These are phyloP conservation scores for Hoplostethus atlanticus DNA, from an alignment of 2,797 vertebrate species.

Conservation along the genomic window DNA sequence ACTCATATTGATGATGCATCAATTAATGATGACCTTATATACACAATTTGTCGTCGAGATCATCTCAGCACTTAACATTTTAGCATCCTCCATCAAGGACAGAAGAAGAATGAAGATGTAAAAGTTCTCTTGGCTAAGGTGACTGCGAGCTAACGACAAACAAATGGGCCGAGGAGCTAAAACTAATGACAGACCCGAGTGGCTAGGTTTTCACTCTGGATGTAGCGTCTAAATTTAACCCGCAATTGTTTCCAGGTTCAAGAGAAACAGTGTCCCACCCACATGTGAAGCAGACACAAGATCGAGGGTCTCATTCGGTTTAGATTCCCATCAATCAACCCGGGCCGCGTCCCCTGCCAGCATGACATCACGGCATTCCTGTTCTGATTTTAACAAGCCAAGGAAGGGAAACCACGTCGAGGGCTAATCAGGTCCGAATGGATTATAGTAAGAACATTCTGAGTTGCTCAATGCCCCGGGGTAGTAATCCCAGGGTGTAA, in stretches of 20 bases:
- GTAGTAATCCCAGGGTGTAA: conserved; percentile 50
- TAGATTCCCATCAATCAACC: conserved; percentile 70
- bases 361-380: conserved; percentile 75
- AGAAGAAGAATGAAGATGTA: conserved; percentile 48
- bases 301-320: conserved; percentile 60
- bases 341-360: conserved; percentile 61
- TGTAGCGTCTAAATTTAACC: conserved; percentile 70
- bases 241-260: conserved; percentile 76
- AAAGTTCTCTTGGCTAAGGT: conserved; percentile 68
- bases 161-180: conserved; percentile 61
- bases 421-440: conserved; percentile 57
- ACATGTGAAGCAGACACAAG: conserved; percentile 64
- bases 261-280: conserved; percentile 63
- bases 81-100: conserved; percentile 6
- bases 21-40: neutral
- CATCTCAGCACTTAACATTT: neutral
- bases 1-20: neutral
- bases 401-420: conserved; percentile 42
- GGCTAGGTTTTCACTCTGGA: conserved; percentile 59
- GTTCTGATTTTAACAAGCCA: conserved; percentile 55
- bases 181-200: conserved; percentile 67
- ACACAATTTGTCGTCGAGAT: conserved; percentile 10
- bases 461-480: conserved; percentile 46
- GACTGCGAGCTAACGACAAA: conserved; percentile 65
- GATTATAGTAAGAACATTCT: conserved; percentile 65